Percentiles rank a stretch among this genome's conserved stretches.
phyloP scores from a whole-genome alignment of 2,888 invertebrate species.

The Sphaerophoria rueppellii region DNA sequence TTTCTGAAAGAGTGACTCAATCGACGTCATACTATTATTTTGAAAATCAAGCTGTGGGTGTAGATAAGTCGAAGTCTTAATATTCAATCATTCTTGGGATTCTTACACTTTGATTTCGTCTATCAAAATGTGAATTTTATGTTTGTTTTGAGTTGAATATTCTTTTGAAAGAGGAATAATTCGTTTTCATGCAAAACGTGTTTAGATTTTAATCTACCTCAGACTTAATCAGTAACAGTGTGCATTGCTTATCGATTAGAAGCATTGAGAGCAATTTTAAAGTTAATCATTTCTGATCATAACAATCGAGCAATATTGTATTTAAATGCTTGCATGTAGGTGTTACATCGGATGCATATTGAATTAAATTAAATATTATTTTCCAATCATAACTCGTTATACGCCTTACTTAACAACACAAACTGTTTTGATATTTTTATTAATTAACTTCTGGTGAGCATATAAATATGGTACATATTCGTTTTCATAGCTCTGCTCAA shows the following conservation, averaged over 20 bases:
- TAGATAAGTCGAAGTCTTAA: neutral
- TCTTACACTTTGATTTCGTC: no score
- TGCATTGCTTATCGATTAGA: neutral
- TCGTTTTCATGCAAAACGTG: neutral
- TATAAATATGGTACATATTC: neutral
- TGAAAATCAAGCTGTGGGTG: neutral
- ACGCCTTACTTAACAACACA: neutral
- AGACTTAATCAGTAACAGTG: neutral
- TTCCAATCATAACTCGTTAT: slow-evolving; percentile 11
- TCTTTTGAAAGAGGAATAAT: neutral
- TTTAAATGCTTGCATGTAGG: neutral
- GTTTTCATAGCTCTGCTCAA: neutral
- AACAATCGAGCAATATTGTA: neutral
- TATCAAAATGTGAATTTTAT: no score
- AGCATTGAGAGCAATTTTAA: neutral
- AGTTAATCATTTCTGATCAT: neutral
- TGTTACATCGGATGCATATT: slow-evolving; percentile 5
- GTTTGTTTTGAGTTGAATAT: neutral
- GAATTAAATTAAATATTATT: neutral
- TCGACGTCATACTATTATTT: neutral
- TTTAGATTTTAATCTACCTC: neutral
- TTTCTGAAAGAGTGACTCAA: neutral
- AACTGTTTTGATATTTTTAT: slow-evolving; percentile 10
- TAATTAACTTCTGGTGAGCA: neutral
- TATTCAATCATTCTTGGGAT: no score